A percentile compares a stretch with the other conserved stretches of the same genome.
Evolutionary conservation across 2,797 vertebrate genomes (phyloP).

Genomic region (Natrix natrix): DNA sequence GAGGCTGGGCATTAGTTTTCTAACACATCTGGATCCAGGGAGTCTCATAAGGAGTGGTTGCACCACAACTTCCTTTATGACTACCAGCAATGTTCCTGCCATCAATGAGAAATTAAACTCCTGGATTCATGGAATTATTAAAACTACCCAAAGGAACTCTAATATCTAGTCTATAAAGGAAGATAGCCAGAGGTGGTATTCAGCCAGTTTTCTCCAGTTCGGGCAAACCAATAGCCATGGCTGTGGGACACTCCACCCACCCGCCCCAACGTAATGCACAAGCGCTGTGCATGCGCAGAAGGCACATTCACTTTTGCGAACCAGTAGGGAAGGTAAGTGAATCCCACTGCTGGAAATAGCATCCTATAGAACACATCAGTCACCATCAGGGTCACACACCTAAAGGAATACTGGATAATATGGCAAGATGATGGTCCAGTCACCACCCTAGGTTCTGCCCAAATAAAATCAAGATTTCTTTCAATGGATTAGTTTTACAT

Average conservation of each 20-base stretch:
- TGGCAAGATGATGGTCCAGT: neutral
- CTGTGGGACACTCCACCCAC: too few species aligned
- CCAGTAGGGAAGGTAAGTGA: too few species aligned
- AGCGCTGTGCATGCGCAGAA: too few species aligned
- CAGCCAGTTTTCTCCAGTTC: too few species aligned
- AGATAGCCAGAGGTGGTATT: neutral
- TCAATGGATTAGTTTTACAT: neutral
- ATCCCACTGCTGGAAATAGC: too few species aligned
- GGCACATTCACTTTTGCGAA: too few species aligned
- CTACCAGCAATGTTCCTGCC: neutral
- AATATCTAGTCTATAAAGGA: neutral
- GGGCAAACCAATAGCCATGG: too few species aligned
- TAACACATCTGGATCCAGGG: neutral
- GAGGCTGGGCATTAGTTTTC: neutral
- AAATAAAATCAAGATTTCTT: neutral
- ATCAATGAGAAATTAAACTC: neutral
- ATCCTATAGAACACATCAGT: neutral
- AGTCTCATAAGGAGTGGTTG: neutral
- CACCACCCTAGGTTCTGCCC: neutral
- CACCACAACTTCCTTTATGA: neutral
- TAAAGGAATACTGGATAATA: neutral
- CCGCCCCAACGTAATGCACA: too few species aligned
- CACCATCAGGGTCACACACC: neutral
- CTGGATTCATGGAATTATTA: neutral
- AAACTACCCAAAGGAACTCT: neutral